Conservation (phyloP, 2,888 invertebrate species). For the Drosophila melanocephala region DNA sequence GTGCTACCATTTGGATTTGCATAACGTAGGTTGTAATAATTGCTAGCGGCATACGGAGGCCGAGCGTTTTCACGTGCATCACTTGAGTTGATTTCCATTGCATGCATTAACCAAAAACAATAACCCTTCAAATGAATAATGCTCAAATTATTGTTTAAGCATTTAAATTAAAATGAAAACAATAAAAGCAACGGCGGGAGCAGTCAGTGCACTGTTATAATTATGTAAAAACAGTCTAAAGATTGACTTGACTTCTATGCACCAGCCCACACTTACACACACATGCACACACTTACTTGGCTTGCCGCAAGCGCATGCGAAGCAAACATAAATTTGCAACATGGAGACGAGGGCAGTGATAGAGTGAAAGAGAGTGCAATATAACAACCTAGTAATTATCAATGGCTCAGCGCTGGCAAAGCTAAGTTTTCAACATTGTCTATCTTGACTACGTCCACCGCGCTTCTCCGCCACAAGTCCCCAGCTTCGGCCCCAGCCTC, state of each 20-base stretch:
- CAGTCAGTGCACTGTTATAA: conserved; percentile 74
- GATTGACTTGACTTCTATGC: conserved; percentile 78
- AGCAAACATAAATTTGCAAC: conserved; percentile 73
- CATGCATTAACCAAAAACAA: conserved; percentile 81
- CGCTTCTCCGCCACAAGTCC: conserved; percentile 14
- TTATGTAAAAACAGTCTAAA: conserved; percentile 81
- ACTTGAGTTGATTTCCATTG: conserved; percentile 47
- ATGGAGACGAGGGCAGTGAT: background rate
- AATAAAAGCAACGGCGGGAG: conserved; percentile 58
- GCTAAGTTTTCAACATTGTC: conserved; percentile 69
- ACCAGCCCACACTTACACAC: conserved; percentile 23
- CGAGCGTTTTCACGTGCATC: conserved; percentile 30
- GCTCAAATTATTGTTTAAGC: conserved; percentile 80
- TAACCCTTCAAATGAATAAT: conserved; percentile 70
- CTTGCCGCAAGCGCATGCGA: conserved; percentile 65
- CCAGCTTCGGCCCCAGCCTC: conserved; percentile 41
- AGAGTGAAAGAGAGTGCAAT: conserved; percentile 37
- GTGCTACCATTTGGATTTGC: conserved; percentile 61
- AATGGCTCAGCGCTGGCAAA: conserved; percentile 75
- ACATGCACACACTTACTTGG: conserved; percentile 9
- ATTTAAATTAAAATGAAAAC: conserved; percentile 77
- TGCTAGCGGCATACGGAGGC: conserved; percentile 40
- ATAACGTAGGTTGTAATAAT: conserved; percentile 55
- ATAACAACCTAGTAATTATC: conserved; percentile 77
- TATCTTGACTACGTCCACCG: conserved; percentile 54